phyloP scores from a whole-genome alignment of 2,113 vertebrate species.

The Lampris megalopsis region DNA sequence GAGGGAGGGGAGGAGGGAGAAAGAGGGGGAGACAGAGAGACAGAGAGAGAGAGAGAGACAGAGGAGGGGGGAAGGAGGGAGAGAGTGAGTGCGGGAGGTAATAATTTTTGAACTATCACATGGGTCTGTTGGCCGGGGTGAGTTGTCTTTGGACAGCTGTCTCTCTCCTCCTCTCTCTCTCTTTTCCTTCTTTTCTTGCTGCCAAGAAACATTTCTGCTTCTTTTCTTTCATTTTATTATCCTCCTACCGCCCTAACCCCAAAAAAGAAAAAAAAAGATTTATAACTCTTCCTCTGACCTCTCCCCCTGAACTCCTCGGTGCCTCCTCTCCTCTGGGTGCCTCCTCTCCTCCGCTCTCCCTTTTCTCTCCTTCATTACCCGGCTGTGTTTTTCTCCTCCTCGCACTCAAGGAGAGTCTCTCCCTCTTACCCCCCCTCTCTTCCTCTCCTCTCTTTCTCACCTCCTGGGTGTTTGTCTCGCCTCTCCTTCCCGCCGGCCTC shows the following conservation, averaged over 20 bases:
- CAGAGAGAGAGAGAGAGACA: constrained; percentile 34
- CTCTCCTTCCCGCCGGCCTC: not conserved
- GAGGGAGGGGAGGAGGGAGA: too few species aligned
- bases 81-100: too few species aligned
- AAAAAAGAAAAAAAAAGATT: constrained; percentile 29
- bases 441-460: not conserved
- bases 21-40: too few species aligned
- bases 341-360: not conserved
- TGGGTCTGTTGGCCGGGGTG: constrained; percentile 50
- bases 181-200: constrained; percentile 26
- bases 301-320: not conserved
- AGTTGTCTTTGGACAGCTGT: constrained; percentile 75
- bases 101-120: constrained; percentile 52
- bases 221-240: constrained; percentile 70
- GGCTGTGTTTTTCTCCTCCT: constrained; percentile 27
- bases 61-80: constrained; percentile 50
- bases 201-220: constrained; percentile 57
- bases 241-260: constrained; percentile 25
- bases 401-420: too few species aligned
- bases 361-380: too few species aligned
- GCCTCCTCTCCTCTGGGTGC: not conserved
- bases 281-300: constrained; percentile 46
- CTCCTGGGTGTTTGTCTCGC: not conserved
- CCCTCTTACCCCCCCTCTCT: not conserved
- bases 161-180: constrained; percentile 57